Base-by-base conservation (phyloP, 2,888 invertebrate genomes). In the Tribolium freemani region DNA sequence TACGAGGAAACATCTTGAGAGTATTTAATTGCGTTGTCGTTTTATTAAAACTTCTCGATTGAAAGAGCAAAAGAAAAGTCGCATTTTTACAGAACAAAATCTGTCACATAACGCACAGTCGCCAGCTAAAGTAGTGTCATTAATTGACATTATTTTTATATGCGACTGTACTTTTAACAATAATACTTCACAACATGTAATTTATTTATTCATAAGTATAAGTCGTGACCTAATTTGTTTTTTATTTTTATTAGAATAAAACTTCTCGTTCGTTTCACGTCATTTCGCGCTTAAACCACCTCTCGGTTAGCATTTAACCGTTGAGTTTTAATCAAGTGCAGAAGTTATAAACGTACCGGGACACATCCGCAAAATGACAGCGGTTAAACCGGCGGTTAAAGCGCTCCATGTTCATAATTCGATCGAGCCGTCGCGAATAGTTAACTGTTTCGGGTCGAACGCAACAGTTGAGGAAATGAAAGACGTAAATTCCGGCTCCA, bases 261-360 rank as follows among this genome's bases (percentile, higher is more conserved):
- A 5, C 5, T 21, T 21, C 21, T 26, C 26, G 3, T n/a, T n/a
- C 26, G 3, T 26, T 26, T 26, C 1, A 5, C 26, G 5, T 26
- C 26, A 26, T 26, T 26, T 26, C 5, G 26, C 26, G 1, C n/a
- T n/a, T n/a, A n/a, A n/a, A n/a, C 38, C 38, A 38, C n/a, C 8
- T n/a, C 8, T n/a, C 38, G 6, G 31, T 5, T 38, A 38, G 5
- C 21, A 38, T 38, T 38, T 38, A 38, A 58, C 20, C 45, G 13
- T 50, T 31, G 51, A 63, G 63, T 63, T 63, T 63, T 63, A 63
- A 63, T 63, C 63, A 63, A 63, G 63, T 63, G 63, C 63, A 63
- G 63, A 30, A 45, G 38, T 58, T 58, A 44, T 58, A 38, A 57
- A 57, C 57, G 38, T 38, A 30, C 10, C 10, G 56, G 31, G 58